Evolutionary conservation across 2,888 invertebrate genomes (phyloP).

Genomic region (Eilema sororculum): DNA sequence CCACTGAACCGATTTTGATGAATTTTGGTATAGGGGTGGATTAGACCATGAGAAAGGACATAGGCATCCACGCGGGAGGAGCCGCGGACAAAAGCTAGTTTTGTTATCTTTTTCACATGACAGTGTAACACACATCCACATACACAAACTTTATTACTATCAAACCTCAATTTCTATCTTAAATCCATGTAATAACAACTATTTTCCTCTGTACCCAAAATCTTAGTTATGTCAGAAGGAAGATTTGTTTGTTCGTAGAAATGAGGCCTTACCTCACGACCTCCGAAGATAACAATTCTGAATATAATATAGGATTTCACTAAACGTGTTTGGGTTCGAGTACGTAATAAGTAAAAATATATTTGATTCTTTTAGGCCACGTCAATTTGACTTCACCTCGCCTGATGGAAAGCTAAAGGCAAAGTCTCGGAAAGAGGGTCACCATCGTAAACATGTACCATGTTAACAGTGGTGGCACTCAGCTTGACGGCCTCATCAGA

Average conservation of each 20-base stretch:
- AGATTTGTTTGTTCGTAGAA: slow-evolving; percentile 66
- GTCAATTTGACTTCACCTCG: too few species aligned
- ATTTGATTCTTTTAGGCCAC: too few species aligned
- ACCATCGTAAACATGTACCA: too few species aligned
- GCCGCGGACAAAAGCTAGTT: too few species aligned
- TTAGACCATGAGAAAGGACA: too few species aligned
- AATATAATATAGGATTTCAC: slow-evolving; percentile 44
- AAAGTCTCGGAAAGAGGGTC: too few species aligned
- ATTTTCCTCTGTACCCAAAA: slow-evolving; percentile 11
- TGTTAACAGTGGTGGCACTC: too few species aligned
- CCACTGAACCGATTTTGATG: too few species aligned
- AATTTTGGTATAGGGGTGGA: too few species aligned
- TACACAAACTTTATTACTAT: slow-evolving; percentile 9
- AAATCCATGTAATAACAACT: slow-evolving; percentile 8
- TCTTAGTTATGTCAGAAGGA: slow-evolving; percentile 37
- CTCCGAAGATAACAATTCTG: slow-evolving; percentile 44
- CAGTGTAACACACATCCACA: slow-evolving; percentile 49
- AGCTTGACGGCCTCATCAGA: too few species aligned
- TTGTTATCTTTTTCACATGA: neutral
- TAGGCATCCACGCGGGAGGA: too few species aligned
- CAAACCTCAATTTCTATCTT: slow-evolving; percentile 21
- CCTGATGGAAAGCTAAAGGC: too few species aligned
- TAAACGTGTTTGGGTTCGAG: slow-evolving; percentile 41
- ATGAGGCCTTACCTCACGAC: slow-evolving; percentile 59
- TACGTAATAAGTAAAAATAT: slow-evolving; percentile 22